Base-by-base conservation (phyloP, 2,888 invertebrate species). In the Cheilosia urbana region DNA sequence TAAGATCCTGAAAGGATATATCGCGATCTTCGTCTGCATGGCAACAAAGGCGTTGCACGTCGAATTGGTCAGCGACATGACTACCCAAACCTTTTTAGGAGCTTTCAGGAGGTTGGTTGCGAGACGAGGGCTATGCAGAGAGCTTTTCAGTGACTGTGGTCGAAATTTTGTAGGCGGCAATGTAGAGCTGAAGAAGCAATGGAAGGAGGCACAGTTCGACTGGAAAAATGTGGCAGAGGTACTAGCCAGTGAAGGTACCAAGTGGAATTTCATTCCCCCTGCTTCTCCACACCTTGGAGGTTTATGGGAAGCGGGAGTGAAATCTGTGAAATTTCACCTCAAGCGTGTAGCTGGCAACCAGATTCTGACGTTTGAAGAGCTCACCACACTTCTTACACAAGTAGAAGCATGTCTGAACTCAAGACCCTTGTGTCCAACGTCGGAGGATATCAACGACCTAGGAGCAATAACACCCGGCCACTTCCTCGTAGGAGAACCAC, bases 1-100 rank as follows among this genome's bases (percentile, higher is more conserved):
- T 11, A 34, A 34, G 11, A 34, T 9, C 11, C 34, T 34, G 3
- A 34, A 34, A 9, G 34, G 19, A 9, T 90, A 34, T 90, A 15
- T n/a, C 21, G 42, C 17, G 51, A 21, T 17, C 24, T 13, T 17
- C 11, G 19, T 51, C 11, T 51, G 51, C 15, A 21, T 17, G 49
- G 17, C 49, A 21, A 51, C 51, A 6, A 51, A 24, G 51, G 51
- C 51, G 1, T 15, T 51, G 2, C 42, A 45, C 4, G 15, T 45
- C 0, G 42, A 45, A n/a, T 4, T 45, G 0, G 42, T 45, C 42
- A 15, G 42, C 42, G 42, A 45, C 5, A 45, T 45, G 42, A 24
- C 24, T 4, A 24, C 51, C 9, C 51, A 51, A 51, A 15, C 51
- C 0, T 51, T 24, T 19, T 24, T 24, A 24, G 51, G 3, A 3